These are phyloP conservation scores for Pangasius mekongensis DNA, from an alignment of 2,797 vertebrate genomes.

Conservation along the genomic window DNA sequence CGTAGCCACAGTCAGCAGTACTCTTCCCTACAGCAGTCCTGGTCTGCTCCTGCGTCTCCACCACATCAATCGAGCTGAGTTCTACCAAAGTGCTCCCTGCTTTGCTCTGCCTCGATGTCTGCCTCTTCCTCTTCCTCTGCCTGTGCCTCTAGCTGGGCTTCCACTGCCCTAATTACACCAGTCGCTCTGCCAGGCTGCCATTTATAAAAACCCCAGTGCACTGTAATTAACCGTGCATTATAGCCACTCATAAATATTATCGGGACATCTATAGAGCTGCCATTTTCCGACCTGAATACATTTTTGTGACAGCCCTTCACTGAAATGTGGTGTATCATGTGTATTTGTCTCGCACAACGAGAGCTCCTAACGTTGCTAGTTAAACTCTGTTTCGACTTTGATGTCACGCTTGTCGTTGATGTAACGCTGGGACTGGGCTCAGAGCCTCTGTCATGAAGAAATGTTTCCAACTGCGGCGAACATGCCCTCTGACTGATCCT, in stretches of 20 bases:
- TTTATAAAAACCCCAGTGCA: conserved; percentile 80
- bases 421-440: conserved; percentile 7
- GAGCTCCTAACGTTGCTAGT: conserved; percentile 18
- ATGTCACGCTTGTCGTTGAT: conserved; percentile 57
- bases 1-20: conserved; percentile 43
- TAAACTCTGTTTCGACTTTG: conserved; percentile 48
- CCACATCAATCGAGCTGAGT: conserved; percentile 61
- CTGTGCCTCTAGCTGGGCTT: conserved; percentile 53
- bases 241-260: conserved; percentile 81
- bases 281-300: conserved; percentile 50
- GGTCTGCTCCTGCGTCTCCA: conserved; percentile 35
- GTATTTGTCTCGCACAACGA: conserved; percentile 4
- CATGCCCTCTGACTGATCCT: conserved; percentile 67
- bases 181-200: conserved; percentile 78
- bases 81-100: conserved; percentile 42
- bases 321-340: conserved; percentile 23
- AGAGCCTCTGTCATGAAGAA: conserved; percentile 55
- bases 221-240: conserved; percentile 83
- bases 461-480: conserved; percentile 68
- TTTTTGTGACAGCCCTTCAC: background rate
- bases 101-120: conserved; percentile 43
- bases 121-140: conserved; percentile 45
- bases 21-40: conserved; percentile 56
- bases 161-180: conserved; percentile 78
- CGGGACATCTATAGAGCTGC: conserved; percentile 59